Base-by-base conservation (phyloP, 2,888 invertebrate species). In the Acleris literana region DNA sequence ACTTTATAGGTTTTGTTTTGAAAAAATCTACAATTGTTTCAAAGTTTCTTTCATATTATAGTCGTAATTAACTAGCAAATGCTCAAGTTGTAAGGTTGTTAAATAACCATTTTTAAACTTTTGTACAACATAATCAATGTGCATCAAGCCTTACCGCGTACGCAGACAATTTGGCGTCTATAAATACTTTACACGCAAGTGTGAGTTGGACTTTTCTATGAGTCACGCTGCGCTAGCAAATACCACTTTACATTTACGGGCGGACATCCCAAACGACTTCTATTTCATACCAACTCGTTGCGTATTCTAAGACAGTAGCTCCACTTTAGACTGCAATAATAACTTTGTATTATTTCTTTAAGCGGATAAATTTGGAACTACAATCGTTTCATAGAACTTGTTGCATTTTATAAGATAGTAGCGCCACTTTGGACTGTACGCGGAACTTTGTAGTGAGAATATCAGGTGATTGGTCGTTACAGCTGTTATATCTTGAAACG, bases 161-260 rank as follows among this genome's bases (percentile, higher is more conserved):
- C 46, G 59, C 18, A 55, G 22, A 51, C 2, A 43, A 17, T 39
- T 25, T 20, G 20, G 25, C 39, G 3, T 44, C 29, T 52, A 56
- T 17, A n/a, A 60, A 48, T 48, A 56, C 17, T 39, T 22, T 55
- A 9, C n/a, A 48, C 16, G 46, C 39, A 17, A 82, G 85, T 81
- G 81, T 82, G 82, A 60, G 75, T 73, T 70, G 90, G 90, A 74
- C 75, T 90, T 88, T 81, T 82, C 90, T 72, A 77, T 92, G 92
- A 92, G 76, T 92, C 92, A 92, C 80, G 75, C 79, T 78, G 85
- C 81, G 75, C 79, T 72, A 70, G 22, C 69, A 11, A 39, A 68
- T 69, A 69, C 74, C 79, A 83, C 80, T 78, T 68, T 73, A 72
- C 67, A 63, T 44, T 56, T 69, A 64, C 68, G 60, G 68, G 7